A percentile compares a stretch with the other conserved stretches of the same genome.
Evolutionary conservation across 2,113 vertebrate genomes (phyloP).

Genomic region (Perca flavescens): DNA sequence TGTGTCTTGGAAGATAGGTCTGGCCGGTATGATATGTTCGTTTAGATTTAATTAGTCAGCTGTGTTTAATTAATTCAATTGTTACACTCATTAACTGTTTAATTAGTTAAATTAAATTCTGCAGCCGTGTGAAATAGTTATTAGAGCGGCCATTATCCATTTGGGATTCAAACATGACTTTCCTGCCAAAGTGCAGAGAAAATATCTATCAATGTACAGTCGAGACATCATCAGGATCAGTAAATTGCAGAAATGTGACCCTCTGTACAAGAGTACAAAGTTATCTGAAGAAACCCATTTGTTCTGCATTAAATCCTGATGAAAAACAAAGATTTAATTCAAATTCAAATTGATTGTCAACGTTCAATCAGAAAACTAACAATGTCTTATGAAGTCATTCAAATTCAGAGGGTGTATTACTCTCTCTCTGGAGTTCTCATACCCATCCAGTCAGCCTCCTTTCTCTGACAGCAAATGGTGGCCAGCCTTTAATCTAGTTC

Average conservation of each 20-base stretch:
- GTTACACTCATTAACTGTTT: slow-evolving; percentile 71
- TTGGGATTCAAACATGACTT: slow-evolving; percentile 45
- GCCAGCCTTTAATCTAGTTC: slow-evolving; percentile 75
- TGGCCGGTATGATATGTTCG: slow-evolving; percentile 59
- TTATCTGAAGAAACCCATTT: slow-evolving; percentile 14
- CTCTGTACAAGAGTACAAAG: neutral
- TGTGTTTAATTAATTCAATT: slow-evolving; percentile 71
- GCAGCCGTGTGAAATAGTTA: slow-evolving; percentile 54
- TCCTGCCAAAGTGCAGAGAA: slow-evolving; percentile 25
- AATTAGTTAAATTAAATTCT: slow-evolving; percentile 69
- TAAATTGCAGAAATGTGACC: neutral
- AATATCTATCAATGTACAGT: slow-evolving; percentile 38
- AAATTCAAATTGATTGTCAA: slow-evolving; percentile 39
- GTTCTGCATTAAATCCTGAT: slow-evolving; percentile 12
- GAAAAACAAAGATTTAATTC: slow-evolving; percentile 17
- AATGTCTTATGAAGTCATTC: slow-evolving; percentile 36
- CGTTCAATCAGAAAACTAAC: slow-evolving; percentile 36
- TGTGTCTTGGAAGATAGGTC: slow-evolving; percentile 30
- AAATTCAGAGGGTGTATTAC: slow-evolving; percentile 33
- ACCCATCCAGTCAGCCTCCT: slow-evolving; percentile 40
- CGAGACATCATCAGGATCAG: neutral
- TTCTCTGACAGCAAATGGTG: slow-evolving; percentile 62
- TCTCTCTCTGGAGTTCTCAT: slow-evolving; percentile 34
- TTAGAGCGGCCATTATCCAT: slow-evolving; percentile 47
- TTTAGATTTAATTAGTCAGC: slow-evolving; percentile 70